Evolutionary conservation across 2,888 invertebrate species (phyloP).

Genomic region (Tanytarsus gracilentus): DNA sequence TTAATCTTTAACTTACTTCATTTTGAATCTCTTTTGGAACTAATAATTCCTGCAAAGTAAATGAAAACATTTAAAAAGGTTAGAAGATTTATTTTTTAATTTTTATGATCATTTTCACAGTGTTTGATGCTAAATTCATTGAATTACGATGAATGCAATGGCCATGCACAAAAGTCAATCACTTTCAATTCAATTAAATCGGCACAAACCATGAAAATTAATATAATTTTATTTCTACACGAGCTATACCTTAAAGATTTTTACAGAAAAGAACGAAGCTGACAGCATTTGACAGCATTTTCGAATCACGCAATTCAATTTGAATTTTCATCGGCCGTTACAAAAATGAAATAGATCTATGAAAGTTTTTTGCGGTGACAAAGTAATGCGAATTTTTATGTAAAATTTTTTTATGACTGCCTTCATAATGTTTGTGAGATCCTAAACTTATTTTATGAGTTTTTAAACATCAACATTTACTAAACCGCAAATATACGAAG

Average conservation of each 20-base stretch:
- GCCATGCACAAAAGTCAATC: neutral
- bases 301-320: neutral
- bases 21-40: constrained; percentile 7
- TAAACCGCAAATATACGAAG: too few species aligned
- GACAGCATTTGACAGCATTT: neutral
- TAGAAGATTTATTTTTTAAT: constrained; percentile 10
- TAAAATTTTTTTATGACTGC: neutral
- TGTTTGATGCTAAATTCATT: neutral
- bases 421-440: neutral
- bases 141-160: too few species aligned
- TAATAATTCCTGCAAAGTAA: neutral
- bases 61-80: constrained; percentile 20
- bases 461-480: too few species aligned
- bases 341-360: neutral
- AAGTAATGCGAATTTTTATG: neutral
- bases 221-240: constrained; percentile 5
- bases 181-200: neutral
- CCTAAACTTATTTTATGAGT: too few species aligned
- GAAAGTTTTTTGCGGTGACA: neutral
- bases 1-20: constrained; percentile 17
- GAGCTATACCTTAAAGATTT: neutral
- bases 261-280: constrained; percentile 11
- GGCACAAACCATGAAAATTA: neutral
- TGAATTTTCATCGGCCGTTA: neutral
- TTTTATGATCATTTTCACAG: neutral